These are phyloP conservation scores for Engraulis encrasicolus DNA, from an alignment of 2,113 vertebrate genomes.

Conservation along the genomic window DNA sequence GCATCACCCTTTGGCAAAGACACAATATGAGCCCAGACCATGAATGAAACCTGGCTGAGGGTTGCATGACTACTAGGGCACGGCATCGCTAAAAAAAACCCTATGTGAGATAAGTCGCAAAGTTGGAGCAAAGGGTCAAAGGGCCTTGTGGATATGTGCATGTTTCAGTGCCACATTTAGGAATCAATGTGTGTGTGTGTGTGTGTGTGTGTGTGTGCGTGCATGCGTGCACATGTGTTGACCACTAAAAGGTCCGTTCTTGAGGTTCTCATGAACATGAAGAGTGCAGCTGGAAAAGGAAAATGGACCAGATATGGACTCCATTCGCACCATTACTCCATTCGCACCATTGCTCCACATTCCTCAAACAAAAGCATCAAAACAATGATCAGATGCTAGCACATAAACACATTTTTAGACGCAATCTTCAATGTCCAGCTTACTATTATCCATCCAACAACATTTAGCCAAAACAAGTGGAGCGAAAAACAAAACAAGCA, in stretches of 20 bases:
- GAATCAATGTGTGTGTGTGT: not conserved
- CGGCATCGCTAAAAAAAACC: constrained; percentile 40
- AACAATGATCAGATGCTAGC: constrained; percentile 21
- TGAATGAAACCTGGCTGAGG: not conserved
- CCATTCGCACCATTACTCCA: not conserved
- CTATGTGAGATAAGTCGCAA: constrained; percentile 23
- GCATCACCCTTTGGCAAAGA: not conserved
- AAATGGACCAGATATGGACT: not conserved
- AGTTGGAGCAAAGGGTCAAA: not conserved
- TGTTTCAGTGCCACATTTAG: not conserved
- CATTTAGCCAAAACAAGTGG: constrained; percentile 21
- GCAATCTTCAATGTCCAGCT: constrained; percentile 20
- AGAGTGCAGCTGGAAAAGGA: not conserved
- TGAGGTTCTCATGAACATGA: not conserved
- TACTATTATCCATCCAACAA: not conserved
- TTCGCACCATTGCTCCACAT: not conserved
- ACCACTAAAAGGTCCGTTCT: not conserved
- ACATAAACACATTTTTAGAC: constrained; percentile 38
- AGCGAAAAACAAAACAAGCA: constrained; percentile 52
- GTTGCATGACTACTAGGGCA: constrained; percentile 9
- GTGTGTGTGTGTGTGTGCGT: not conserved
- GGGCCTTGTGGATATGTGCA: too few species aligned
- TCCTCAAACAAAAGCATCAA: not conserved
- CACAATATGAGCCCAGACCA: constrained; percentile 19
- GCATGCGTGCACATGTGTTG: not conserved